Evolutionary conservation across 2,797 vertebrate genomes (phyloP), one percentile per base, ranked within the genome.

Genomic region (Borostomias antarcticus): DNA sequence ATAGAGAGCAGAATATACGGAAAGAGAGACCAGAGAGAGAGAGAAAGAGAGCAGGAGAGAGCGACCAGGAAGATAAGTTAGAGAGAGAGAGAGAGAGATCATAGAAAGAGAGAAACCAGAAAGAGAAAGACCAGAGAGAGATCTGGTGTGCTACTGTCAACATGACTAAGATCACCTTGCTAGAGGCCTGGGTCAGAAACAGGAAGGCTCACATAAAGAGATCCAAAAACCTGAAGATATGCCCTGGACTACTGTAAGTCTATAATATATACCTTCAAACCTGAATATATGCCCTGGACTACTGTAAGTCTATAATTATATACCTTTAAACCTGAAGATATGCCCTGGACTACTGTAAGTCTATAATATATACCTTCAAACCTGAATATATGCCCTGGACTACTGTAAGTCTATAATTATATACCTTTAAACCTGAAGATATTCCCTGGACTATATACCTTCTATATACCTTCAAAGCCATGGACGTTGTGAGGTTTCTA

Each of bases 341-440:
- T 73, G 64, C 45, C 68, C 70, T 19, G 48, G 0, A 17, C 72
- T 75, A 50, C 21, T 75, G 80, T 79, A 68, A 82, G 80, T 79
- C 17, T 19, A 3, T 19, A 15, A 3, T 19, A 15, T 15, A 13
- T 15, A 40, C 11, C 37, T 40, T 40, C 37, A 40, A 15, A 40
- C 2, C n/a, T n/a, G n/a, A n/a, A n/a, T n/a, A n/a, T n/a, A n/a
- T n/a, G n/a, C n/a, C n/a, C n/a, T n/a, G n/a, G n/a, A n/a, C n/a
- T n/a, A n/a, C n/a, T n/a, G n/a, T n/a, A n/a, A n/a, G n/a, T n/a
- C n/a, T n/a, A n/a, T n/a, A n/a, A n/a, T n/a, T n/a, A n/a, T n/a
- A n/a, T n/a, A n/a, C n/a, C n/a, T n/a, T n/a, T n/a, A 40, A 15
- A 40, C 2, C n/a, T n/a, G n/a, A n/a, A n/a, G n/a, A n/a, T n/a